Evolutionary conservation across 2,888 invertebrate genomes (phyloP), one percentile per base, ranked within the genome.

Genomic region (Lathronympha strigana): DNA sequence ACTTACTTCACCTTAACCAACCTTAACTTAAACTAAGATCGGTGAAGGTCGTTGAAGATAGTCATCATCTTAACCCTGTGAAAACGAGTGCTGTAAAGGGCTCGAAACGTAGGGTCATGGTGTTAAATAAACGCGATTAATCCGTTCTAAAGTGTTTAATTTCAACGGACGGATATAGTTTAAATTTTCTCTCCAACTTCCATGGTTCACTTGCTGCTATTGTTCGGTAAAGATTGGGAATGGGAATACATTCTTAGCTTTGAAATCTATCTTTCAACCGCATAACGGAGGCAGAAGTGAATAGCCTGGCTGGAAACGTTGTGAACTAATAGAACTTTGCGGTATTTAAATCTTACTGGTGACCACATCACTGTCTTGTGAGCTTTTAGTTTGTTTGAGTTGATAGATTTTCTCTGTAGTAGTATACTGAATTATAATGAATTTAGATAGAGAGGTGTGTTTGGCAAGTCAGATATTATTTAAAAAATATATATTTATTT

Each of bases 321-420:
- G 47, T 23, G 6, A 47, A n/a, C 23, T 47, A 47, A 47, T 47
- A 47, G 47, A 47, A 23, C n/a, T 23, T 47, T 47, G 47, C 47
- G 47, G 47, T 38, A 38, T 45, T 45, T 45, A 21, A 45, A 21
- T 45, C 1, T 45, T 13, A 21, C 21, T 11, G 45, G 23, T 47
- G 23, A 47, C 45, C 47, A 23, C 47, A 47, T 23, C 45, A 21
- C 21, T 21, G 45, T 13, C 13, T 21, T 23, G 13, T n/a, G 23
- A 45, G 45, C 47, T 47, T 47, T 23, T 47, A 23, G 23, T 4
- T n/a, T 4, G 15, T 15, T n/a, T 3, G 5, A 4, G n/a, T 15
- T 15, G 15, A 38, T 38, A 33, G 1, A 1, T 13, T 33, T 33
- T 33, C 13, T 33, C 9, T 3, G 13, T 9, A 33, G 33, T 8